A percentile compares a stretch with the other conserved stretches of the same genome.
Conservation (phyloP, 2,888 invertebrate species). For the Micropterix aruncella region DNA sequence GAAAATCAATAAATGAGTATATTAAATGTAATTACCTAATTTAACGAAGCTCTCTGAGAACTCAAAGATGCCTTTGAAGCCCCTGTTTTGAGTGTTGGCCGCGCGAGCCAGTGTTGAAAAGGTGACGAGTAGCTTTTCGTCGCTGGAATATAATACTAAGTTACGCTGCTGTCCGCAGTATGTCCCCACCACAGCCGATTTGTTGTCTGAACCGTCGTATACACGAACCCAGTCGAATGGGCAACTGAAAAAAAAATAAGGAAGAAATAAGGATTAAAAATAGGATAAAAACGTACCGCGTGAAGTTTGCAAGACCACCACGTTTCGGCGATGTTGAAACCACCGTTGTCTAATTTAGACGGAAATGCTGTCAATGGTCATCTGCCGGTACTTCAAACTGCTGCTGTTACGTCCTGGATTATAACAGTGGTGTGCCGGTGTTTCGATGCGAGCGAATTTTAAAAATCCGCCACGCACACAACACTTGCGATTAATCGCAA, state of each 20-base stretch:
- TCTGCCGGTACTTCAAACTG: too few relatives aligned
- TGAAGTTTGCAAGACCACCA: too few relatives aligned
- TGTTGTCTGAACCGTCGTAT: slow-evolving; percentile 85
- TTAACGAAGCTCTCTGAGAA: slow-evolving; percentile 98
- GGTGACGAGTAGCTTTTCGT: slow-evolving; percentile 78
- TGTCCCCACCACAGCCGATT: slow-evolving; percentile 84
- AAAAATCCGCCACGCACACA: too few relatives aligned
- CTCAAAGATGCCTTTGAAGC: slow-evolving; percentile 97
- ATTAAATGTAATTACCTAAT: too few relatives aligned
- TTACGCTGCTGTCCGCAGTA: slow-evolving; percentile 96
- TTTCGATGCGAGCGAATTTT: too few relatives aligned
- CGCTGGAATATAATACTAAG: slow-evolving; percentile 89
- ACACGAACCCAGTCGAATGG: slow-evolving; percentile 97
- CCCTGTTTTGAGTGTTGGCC: slow-evolving; percentile 92
- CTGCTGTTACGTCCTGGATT: too few relatives aligned
- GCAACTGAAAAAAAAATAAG: slow-evolving; percentile 63
- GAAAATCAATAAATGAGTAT: too few relatives aligned
- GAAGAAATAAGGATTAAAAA: background rate
- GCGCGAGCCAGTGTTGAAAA: slow-evolving; percentile 85
- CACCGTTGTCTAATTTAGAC: too few relatives aligned
- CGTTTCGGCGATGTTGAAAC: too few relatives aligned
- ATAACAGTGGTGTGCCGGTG: too few relatives aligned
- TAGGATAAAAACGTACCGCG: background rate
- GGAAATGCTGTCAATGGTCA: too few relatives aligned
- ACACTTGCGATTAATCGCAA: too few relatives aligned